These are phyloP conservation scores for Tenebrio molitor DNA, from an alignment of 1,140 invertebrate genomes.

Conservation along the genomic window DNA sequence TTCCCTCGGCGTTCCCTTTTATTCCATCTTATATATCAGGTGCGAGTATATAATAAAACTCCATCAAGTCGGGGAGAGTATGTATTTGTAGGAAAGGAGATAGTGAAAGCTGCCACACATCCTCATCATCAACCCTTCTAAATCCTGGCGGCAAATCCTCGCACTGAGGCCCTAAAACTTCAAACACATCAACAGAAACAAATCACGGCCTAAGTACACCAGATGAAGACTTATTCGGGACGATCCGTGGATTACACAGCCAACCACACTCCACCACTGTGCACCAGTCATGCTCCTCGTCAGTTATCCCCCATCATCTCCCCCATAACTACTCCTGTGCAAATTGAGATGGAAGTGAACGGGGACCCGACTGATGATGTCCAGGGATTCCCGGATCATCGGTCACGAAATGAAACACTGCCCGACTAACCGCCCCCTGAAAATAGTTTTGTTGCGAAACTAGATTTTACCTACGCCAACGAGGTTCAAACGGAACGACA, in stretches of 20 bases:
- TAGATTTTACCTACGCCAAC: too few relatives aligned
- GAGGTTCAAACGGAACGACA: too few relatives aligned
- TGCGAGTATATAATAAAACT: slow-evolving; percentile 45
- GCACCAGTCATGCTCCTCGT: slow-evolving; percentile 35
- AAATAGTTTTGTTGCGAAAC: slow-evolving; percentile 1
- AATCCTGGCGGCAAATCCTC: slow-evolving; percentile 56
- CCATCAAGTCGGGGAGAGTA: slow-evolving; percentile 26
- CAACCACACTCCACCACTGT: slow-evolving; percentile 25
- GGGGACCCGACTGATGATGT: slow-evolving; percentile 37
- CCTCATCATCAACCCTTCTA: slow-evolving; percentile 59
- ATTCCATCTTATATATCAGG: slow-evolving; percentile 42
- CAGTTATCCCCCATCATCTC: slow-evolving; percentile 43
- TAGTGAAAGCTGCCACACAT: slow-evolving; percentile 55
- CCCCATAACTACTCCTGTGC: slow-evolving; percentile 38
- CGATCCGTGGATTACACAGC: slow-evolving; percentile 55
- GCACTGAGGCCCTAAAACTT: slow-evolving; percentile 58
- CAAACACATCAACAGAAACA: slow-evolving; percentile 63
- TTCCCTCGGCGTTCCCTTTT: slow-evolving; percentile 6
- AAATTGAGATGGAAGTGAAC: slow-evolving; percentile 47
- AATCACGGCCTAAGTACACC: slow-evolving; percentile 61
- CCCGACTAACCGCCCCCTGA: not conserved
- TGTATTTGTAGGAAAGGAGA: slow-evolving; percentile 28
- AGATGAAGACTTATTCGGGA: slow-evolving; percentile 62
- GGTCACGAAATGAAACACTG: slow-evolving; percentile 23
- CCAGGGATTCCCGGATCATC: slow-evolving; percentile 39